These are phyloP conservation scores for Oegoconia quadripuncta DNA, from an alignment of 2,888 invertebrate species.

Conservation along the genomic window DNA sequence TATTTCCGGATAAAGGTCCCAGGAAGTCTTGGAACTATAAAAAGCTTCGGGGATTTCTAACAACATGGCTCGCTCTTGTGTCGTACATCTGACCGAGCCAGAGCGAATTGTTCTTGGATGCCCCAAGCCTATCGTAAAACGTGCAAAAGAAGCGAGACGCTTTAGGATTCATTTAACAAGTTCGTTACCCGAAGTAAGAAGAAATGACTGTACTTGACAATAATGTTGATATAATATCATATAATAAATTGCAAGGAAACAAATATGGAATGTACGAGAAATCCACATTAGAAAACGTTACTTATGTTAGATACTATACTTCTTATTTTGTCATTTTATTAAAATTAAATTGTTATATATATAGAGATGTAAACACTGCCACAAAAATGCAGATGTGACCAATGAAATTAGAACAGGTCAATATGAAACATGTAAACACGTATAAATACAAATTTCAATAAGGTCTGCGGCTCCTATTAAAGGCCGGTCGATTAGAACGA, in stretches of 20 bases:
- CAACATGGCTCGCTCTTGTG: slow-evolving; percentile 29
- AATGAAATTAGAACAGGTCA: neutral
- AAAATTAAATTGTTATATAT: too few relatives aligned
- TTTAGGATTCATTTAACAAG: slow-evolving; percentile 4
- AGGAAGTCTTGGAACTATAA: slow-evolving; percentile 16
- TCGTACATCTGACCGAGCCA: slow-evolving; percentile 31
- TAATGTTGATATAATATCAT: too few relatives aligned
- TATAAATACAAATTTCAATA: slow-evolving; percentile 39
- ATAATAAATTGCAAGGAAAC: too few relatives aligned
- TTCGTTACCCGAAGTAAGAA: too few relatives aligned
- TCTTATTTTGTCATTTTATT: too few relatives aligned
- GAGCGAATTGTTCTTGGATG: slow-evolving; percentile 30
- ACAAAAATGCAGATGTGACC: neutral
- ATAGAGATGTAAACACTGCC: too few relatives aligned
- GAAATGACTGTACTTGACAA: too few relatives aligned
- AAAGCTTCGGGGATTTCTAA: slow-evolving; percentile 14
- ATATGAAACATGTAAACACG: slow-evolving; percentile 24
- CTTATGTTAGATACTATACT: too few relatives aligned
- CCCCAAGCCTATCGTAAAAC: slow-evolving; percentile 30
- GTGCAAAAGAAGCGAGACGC: slow-evolving; percentile 14
- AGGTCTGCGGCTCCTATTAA: slow-evolving; percentile 48
- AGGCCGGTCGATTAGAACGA: slow-evolving; percentile 53
- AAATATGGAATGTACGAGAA: too few relatives aligned
- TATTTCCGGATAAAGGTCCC: neutral
- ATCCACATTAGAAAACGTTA: too few relatives aligned